Conservation (phyloP, 1,140 invertebrate species). For the Paramacrobiotus metropolitanus region DNA sequence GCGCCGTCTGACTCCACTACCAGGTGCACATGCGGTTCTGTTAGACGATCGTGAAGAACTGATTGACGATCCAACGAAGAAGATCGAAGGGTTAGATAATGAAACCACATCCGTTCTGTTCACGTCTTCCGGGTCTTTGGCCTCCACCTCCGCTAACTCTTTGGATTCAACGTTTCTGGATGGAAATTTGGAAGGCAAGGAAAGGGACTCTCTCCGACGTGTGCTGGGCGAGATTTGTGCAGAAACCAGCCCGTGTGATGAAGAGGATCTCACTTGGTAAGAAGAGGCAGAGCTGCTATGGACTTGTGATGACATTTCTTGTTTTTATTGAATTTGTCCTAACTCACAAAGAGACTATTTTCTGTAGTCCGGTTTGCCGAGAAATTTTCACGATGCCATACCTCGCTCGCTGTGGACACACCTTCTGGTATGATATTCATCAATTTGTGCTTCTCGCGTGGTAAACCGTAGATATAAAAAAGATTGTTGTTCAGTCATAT, state of each 20-base stretch:
- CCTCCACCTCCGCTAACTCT: neutral
- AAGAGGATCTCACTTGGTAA: neutral
- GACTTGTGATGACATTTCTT: no score
- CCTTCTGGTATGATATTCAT: neutral
- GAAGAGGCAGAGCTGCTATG: no score
- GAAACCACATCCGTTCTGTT: no score
- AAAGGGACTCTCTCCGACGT: neutral
- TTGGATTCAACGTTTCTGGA: neutral
- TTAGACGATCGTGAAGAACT: neutral
- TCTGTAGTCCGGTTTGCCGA: conserved; percentile 9
- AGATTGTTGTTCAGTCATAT: no score
- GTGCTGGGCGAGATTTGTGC: neutral
- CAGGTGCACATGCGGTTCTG: no score
- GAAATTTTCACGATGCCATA: conserved; percentile 11
- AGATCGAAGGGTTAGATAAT: no score
- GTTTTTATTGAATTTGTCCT: no score
- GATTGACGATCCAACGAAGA: neutral
- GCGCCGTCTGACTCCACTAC: neutral
- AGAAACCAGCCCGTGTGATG: conserved; percentile 3
- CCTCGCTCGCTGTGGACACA: neutral
- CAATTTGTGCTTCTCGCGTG: no score
- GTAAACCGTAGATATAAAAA: no score
- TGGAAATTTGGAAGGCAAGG: neutral
- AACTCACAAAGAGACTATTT: no score
- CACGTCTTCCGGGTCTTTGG: no score